Evolutionary conservation across 1,140 invertebrate species (phyloP).

Genomic region (Rhopalosiphum maidis): DNA sequence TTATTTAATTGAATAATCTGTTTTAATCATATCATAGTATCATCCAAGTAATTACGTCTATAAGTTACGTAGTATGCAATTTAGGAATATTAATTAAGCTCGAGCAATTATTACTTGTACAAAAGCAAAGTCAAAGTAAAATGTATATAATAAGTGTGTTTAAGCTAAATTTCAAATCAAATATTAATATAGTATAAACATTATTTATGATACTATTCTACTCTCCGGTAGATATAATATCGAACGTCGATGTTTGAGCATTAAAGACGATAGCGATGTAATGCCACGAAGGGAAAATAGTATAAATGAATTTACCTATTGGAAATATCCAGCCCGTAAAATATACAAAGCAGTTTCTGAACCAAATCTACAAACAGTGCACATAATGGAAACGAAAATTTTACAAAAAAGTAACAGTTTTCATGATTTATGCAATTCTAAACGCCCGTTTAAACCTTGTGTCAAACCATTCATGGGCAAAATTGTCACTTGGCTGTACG

Average conservation of each 20-base stretch:
- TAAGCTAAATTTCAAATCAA: not conserved
- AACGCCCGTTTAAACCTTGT: not conserved
- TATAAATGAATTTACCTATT: not conserved
- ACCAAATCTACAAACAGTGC: conserved; percentile 16
- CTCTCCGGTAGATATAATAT: not conserved
- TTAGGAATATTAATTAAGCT: not conserved
- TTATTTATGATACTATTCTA: not conserved
- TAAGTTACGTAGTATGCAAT: not conserved
- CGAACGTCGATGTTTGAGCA: not conserved
- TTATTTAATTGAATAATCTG: not conserved
- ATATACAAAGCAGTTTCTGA: conserved; percentile 15
- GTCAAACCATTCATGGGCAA: not conserved
- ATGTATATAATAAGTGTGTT: not conserved
- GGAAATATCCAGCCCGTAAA: conserved; percentile 13
- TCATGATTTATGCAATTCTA: not conserved
- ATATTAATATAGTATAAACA: not conserved
- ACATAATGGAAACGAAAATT: not conserved
- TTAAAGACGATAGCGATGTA: not conserved
- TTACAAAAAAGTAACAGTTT: conserved; percentile 38
- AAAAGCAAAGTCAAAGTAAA: not conserved
- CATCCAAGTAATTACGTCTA: not conserved
- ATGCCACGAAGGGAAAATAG: not conserved
- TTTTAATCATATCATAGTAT: not conserved
- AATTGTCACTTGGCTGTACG: conserved; percentile 31
- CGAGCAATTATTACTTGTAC: not conserved